Evolutionary conservation across 2,113 vertebrate species (phyloP), one percentile per base, ranked within the genome.

Genomic region (Phodopus roborovskii): DNA sequence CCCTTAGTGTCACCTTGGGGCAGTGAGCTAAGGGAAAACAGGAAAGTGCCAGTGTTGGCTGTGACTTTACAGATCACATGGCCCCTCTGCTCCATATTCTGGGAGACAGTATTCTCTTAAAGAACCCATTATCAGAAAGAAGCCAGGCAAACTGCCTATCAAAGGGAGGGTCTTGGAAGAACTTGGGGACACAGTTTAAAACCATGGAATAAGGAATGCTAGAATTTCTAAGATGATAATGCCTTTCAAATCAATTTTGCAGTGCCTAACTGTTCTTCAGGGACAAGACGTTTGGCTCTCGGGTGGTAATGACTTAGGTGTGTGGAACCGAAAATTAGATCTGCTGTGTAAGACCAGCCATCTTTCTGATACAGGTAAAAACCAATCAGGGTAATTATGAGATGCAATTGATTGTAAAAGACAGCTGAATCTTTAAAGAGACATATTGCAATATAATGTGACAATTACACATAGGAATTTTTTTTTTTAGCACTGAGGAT

Each of bases 261-360:
- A 99, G 99, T 99, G 99, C 98, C 97, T 99, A 97, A 98, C 99
- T 97, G 99, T 99, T 98, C 98, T 99, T 97, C 99, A 98, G 97
- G 98, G 98, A 33, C 98, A 99, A 97, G 98, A 99, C 95, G 89
- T 99, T 95, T 99, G 99, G 99, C 97, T 99, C 26, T 99, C 99
- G 60, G 99, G 99, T 91, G 99, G 99, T 36, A 99, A 98, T 96
- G 99, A 99, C 91, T 97, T 99, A 6, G 99, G 99, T 97, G 99
- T 99, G 96, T 99, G 99, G 99, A 99, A 98, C 98, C 97, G 81
- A 98, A 98, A 99, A 96, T 99, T 99, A 96, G 98, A 99, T 97
- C 99, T 99, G 93, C 98, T 99, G 97, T 99, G 99, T 98, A 99
- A 99, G 97, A 98, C 98, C 9, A 96, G 97, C 97, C 98, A 99